Evolutionary conservation across 2,113 vertebrate genomes (phyloP), one percentile per base, ranked within the genome.

Genomic region (Apus apus): DNA sequence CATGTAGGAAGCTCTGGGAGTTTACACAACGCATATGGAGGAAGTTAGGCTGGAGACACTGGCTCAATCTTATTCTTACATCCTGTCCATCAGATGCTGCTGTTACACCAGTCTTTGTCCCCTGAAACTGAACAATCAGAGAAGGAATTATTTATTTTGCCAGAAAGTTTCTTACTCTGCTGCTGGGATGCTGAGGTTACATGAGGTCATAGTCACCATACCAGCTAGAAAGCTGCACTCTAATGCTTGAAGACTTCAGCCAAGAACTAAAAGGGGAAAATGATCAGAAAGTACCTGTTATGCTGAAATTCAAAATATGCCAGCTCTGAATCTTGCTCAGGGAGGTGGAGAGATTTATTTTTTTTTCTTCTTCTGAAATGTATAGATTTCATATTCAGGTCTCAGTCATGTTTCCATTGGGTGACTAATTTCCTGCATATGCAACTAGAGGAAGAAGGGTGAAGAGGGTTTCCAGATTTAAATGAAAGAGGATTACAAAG

Each of bases 381-480:
- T 79, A 48, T 40, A 78, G n/a, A 83, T 94, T 66, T 88, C 48
- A n/a, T 75, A 66, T 82, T 74, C n/a, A 72, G 21, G 40, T 80
- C 40, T 89, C 79, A 88, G 89, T 91, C 85, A 48, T 43, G 74
- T 78, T 77, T 94, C 51, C 73, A 89, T 48, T 93, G 75, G 57
- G 71, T 90, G 65, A 60, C 54, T 88, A 71, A n/a, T 91, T 95
- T 92, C 79, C 40, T 74, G 80, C 54, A n/a, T 78, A 61, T 57
- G 58, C 68, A 87, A 25, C 74, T 67, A 77, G 53, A 15, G 36
- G 48, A 81, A 82, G 78, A 93, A 79, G 77, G 60, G 43, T 79
- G 58, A 91, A 90, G 61, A 90, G 16, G 8, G 43, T 95, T 96
- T 91, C 64, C 34, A 67, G 46, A 87, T 96, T 85, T 67, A 87